Conservation (phyloP, 1,140 invertebrate genomes). For the Trichogramma pretiosum region DNA sequence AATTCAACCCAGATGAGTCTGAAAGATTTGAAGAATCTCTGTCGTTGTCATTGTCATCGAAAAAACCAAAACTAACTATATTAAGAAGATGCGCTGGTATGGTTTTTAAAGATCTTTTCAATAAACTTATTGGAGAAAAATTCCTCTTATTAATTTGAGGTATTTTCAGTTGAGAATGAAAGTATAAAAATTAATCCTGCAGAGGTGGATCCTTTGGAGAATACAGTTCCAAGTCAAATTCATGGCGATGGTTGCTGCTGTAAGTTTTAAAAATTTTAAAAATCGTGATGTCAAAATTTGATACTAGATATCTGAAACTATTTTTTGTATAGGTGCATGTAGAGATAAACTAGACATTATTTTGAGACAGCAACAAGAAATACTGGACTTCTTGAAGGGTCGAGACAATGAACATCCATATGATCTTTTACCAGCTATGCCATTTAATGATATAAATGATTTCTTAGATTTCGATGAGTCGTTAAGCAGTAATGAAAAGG, state of each 20-base stretch:
- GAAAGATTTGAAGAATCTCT: too few species aligned
- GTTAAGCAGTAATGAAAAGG: conserved; percentile 7
- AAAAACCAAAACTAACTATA: too few species aligned
- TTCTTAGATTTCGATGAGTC: conserved; percentile 16
- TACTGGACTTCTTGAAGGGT: background rate
- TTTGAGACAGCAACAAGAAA: conserved; percentile 7
- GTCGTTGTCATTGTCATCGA: too few species aligned
- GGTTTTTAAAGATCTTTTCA: too few species aligned
- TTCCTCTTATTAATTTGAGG: too few species aligned
- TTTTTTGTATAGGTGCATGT: background rate
- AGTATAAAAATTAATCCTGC: too few species aligned
- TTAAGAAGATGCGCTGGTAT: too few species aligned
- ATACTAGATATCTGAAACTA: background rate
- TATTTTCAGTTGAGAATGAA: too few species aligned
- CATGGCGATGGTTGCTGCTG: conserved; percentile 4
- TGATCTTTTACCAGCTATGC: conserved; percentile 12
- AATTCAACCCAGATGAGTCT: too few species aligned
- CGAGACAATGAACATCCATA: background rate
- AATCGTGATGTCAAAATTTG: background rate
- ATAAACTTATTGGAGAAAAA: too few species aligned
- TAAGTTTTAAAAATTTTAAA: conserved; percentile 3
- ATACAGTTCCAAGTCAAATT: too few species aligned
- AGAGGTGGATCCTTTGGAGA: too few species aligned
- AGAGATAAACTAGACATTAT: conserved; percentile 4
- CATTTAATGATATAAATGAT: conserved; percentile 10